Evolutionary conservation across 2,797 vertebrate species (phyloP), one percentile per base, ranked within the genome.

Genomic region (Typhlichthys eigenmanni): DNA sequence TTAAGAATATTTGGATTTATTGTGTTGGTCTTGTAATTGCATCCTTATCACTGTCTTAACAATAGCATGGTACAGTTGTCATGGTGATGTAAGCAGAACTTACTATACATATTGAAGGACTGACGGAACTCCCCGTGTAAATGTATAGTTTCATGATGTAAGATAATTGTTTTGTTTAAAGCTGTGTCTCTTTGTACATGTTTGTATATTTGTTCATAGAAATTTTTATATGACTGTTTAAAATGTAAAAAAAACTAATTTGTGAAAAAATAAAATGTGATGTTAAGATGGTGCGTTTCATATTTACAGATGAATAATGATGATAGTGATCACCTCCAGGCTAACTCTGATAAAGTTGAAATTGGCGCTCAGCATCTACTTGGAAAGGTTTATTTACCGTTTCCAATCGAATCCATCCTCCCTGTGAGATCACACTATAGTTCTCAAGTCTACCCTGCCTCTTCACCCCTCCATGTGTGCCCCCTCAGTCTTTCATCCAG

Each of bases 161-260:
- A 55, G 16, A 12, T 14, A 7, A 47, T 58, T 56, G 52, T 74
- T 72, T 74, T 84, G 57, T 79, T 83, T 74, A 75, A 62, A 56
- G 45, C 71, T 76, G 46, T 71, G 48, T 83, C 51, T 48, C 76
- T 84, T 84, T 91, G 69, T 91, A 87, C 73, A 83, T 89, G 79
- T 78, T 71, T 67, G 58, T 80, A 75, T 94, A 92, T 88, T 65
- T 94, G 91, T 93, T 90, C 52, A 93, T 89, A 92, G 49, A 85
- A 92, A 88, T 89, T 79, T 58, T 91, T 76, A 91, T 87, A 86
- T 47, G 58, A 81, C 68, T 88, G 89, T 90, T 90, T 79, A 88
- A 85, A 83, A 91, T 85, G 74, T 91, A 87, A 72, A 54, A 76
- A 64, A 45, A 73, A 76, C 66, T 62, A 54, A 81, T 80, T 51